Conservation (phyloP, 1,140 invertebrate species). For the Drosophila rufa region DNA sequence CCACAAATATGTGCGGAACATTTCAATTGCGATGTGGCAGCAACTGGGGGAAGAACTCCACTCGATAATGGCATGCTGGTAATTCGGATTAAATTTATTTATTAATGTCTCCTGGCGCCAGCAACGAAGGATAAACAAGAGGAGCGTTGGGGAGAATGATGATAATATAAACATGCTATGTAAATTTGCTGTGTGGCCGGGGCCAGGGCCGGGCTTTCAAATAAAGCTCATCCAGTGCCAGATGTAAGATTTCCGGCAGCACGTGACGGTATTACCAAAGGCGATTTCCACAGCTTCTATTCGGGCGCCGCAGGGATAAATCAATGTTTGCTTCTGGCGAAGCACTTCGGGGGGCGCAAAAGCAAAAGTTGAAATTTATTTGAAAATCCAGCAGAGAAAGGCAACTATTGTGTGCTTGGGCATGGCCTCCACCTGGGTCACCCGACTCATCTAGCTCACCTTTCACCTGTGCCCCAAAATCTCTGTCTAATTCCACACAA, state of each 20-base stretch:
- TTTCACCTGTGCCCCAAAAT: conserved; percentile 28
- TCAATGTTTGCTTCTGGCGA: conserved; percentile 38
- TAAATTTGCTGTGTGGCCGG: conserved; percentile 33
- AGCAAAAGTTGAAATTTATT: conserved; percentile 37
- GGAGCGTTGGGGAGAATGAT: conserved; percentile 7
- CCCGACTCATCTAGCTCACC: neutral
- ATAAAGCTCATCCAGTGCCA: conserved; percentile 40
- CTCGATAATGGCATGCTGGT: conserved; percentile 36
- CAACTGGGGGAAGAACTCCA: neutral
- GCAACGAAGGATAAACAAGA: conserved; percentile 6
- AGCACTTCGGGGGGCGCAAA: neutral
- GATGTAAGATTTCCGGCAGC: conserved; percentile 23
- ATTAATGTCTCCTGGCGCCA: conserved; percentile 30
- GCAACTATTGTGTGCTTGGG: conserved; percentile 20
- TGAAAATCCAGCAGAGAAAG: conserved; percentile 17
- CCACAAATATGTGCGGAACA: conserved; percentile 26
- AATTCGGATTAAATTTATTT: conserved; percentile 48
- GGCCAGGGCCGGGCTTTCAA: conserved; percentile 8
- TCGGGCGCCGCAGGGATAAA: conserved; percentile 41
- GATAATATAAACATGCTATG: conserved; percentile 47
- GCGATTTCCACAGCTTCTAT: neutral
- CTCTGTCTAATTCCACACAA: conserved; percentile 31
- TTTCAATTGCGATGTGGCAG: conserved; percentile 20
- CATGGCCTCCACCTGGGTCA: conserved; percentile 6
- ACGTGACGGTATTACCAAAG: conserved; percentile 54